Base-by-base conservation (phyloP, 2,888 invertebrate species). In the Seladonia tumulorum region DNA sequence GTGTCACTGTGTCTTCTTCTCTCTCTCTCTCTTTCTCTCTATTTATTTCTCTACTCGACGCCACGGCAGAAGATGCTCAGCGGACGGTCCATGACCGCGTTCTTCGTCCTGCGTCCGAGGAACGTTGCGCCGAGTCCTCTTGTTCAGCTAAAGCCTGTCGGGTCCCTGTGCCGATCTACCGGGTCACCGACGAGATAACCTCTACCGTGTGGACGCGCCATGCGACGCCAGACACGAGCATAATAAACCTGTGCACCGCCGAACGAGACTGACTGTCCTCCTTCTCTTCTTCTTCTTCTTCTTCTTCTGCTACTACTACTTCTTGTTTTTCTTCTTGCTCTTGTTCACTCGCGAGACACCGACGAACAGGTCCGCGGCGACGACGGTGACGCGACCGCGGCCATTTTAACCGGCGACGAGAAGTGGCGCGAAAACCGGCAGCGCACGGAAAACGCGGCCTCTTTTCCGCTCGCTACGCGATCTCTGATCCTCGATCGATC, bases 381-480 rank as follows among this genome's bases (percentile, higher is more conserved):
- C 45, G 76, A 53, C 39, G 82, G 71, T 74, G 71, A 35, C 82
- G 80, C 73, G 74, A 78, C 72, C 89, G 85, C 82, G 80, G 85
- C 84, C 89, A 89, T 89, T 35, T 82, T 76, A 68, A 81, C 73
- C 82, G 77, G 76, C 79, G 39, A 76, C 35, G 42, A 77, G 39
- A 73, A 79, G 57, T 83, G 87, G 82, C 84, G 79, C 86, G 86
- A 86, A 87, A 77, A 57, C 82, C 68, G 68, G 73, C 35, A 25
- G 39, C 53, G 16, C 66, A 76, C 66, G 76, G 80, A 71, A 87
- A 82, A 82, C 68, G 53, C 71, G 57, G 42, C 35, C 35, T 76
- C 76, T 74, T 81, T 25, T 75, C 77, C 16, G 22, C 25, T 75
- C 78, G 60, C 60, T 72, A 29, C 49, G 8, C 16, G 10, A 35